These are phyloP conservation scores for Gorsachius magnificus DNA, from an alignment of 2,797 vertebrate species.

Conservation along the genomic window DNA sequence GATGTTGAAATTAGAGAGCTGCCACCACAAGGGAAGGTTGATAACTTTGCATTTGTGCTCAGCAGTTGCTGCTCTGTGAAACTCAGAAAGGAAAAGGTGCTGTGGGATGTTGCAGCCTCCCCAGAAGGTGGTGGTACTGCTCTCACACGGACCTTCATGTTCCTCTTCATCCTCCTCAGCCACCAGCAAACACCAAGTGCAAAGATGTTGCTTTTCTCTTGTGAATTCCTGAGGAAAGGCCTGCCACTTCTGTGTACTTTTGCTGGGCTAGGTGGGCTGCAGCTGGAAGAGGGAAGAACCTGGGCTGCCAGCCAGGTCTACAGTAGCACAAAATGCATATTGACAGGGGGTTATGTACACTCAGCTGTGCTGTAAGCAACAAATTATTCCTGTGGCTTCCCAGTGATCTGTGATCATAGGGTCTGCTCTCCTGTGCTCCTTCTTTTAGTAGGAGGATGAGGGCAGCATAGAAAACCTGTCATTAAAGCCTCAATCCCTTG, in stretches of 20 bases:
- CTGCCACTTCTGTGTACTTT: background rate
- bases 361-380: background rate
- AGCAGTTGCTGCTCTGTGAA: background rate
- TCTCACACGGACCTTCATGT: rapidly evolving
- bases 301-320: too few species aligned
- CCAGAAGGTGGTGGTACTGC: background rate
- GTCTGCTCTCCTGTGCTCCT: background rate
- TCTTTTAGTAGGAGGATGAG: background rate
- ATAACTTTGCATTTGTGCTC: background rate
- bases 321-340: too few species aligned
- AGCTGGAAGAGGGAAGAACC: background rate
- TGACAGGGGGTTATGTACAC: too few species aligned
- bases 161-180: background rate
- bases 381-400: background rate
- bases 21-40: background rate
- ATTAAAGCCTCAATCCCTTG: background rate
- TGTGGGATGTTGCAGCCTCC: background rate
- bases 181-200: background rate
- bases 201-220: background rate
- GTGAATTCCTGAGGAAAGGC: background rate
- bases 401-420: background rate
- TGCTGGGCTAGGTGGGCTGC: background rate
- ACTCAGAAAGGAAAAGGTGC: background rate
- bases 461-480: background rate
- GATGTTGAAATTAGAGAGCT: background rate